Base-by-base conservation (phyloP, 2,113 vertebrate species). In the Mormoops blainvillei region DNA sequence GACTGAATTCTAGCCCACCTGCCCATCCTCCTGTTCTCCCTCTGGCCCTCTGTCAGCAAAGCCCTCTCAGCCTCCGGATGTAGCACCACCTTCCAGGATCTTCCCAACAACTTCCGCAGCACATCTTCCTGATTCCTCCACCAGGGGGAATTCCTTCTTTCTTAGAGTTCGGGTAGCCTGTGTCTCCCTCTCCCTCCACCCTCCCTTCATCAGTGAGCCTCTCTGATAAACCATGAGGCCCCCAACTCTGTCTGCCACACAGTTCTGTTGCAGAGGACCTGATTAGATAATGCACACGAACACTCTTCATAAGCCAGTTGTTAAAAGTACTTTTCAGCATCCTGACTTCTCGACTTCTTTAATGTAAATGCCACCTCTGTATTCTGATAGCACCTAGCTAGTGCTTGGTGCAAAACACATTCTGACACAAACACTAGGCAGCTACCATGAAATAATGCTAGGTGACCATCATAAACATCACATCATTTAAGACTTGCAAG, bases 191-290 rank as follows among this genome's bases (percentile, higher is more conserved):
- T 76, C 43, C 28, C 71, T 56, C 43, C 43, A 10, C 16, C 73
- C 43, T 33, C 16, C 31, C 45, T 50, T 50, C 73, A 20, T 77
- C 5, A 4, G 73, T n/a, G 10, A 20, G 22, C 28, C 82, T 68
- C 28, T 10, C 63, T 28, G 15, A 71, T 28, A 12, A 54, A 36
- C 3, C 1, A 33, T 10, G 7, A 91, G 83, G 41, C 31, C 10
- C 0, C 38, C 8, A 2, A 15, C 4, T 1, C 54, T 18, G 38
- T 45, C 33, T 4, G 3, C 45, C 7, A 0, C 12, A 5, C 5
- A 2, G 9, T 2, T 3, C 52, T 24, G 3, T 20, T 7, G 9
- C 86, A 58, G 36, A 80, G 45, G 87, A 19, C 38, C 38, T 19
- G 73, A 56, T 13, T 16, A 33, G 10, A 71, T 33, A 14, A n/a